These are phyloP conservation scores for Dermatemys mawii DNA, from an alignment of 2,113 vertebrate species.

Conservation along the genomic window DNA sequence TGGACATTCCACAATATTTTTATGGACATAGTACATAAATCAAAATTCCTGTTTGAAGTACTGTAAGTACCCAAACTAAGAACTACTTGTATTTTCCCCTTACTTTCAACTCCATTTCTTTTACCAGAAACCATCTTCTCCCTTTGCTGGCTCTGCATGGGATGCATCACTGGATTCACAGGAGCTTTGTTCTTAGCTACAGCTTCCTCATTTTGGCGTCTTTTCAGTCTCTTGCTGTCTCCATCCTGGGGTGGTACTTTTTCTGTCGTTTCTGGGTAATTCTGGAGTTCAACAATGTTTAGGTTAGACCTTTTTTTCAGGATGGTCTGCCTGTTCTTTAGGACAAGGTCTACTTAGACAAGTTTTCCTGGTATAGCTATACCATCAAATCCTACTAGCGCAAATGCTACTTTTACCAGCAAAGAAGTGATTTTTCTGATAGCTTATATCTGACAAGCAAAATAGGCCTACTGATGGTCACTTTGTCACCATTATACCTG, in stretches of 20 bases:
- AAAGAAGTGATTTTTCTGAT: neutral
- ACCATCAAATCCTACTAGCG: neutral
- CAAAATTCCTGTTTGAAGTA: neutral
- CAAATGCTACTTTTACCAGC: neutral
- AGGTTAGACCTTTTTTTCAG: neutral
- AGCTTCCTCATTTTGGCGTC: slow-evolving; percentile 3
- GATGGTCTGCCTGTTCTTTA: neutral
- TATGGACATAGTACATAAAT: neutral
- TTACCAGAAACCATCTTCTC: neutral
- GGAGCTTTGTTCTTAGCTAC: neutral
- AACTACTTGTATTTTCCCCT: neutral
- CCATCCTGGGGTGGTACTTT: neutral
- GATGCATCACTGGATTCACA: neutral
- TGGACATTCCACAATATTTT: neutral
- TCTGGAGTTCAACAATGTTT: slow-evolving; percentile 50
- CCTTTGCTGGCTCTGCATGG: neutral
- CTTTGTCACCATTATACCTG: neutral
- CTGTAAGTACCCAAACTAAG: neutral
- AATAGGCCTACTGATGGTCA: neutral
- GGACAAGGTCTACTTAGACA: neutral
- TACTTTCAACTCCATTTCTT: neutral
- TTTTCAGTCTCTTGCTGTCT: neutral
- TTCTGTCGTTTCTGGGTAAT: slow-evolving; percentile 60
- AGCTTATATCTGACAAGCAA: neutral
- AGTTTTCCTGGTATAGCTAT: neutral